These are phyloP conservation scores for Hydrozoanthus tunicans DNA, from an alignment of 64 coral and sea anemone genomes.

Conservation along the genomic window DNA sequence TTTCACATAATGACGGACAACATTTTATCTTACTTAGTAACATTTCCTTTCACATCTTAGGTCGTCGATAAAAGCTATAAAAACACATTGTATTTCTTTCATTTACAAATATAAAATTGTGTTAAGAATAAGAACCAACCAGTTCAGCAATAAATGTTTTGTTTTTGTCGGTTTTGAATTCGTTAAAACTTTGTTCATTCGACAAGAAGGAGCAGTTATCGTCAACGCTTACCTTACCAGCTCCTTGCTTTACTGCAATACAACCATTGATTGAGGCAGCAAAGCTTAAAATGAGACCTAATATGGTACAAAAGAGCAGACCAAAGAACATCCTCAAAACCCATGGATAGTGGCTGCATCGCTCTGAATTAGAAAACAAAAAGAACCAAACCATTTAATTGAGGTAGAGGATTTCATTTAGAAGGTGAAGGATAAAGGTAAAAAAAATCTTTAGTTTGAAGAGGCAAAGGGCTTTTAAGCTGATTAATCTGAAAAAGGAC, in stretches of 20 bases:
- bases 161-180: too few relatives aligned
- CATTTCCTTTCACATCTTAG: too few relatives aligned
- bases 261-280: slow-evolving; percentile 18
- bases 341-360: slow-evolving; percentile 41
- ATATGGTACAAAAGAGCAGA: slow-evolving; percentile 6
- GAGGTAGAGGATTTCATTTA: background rate
- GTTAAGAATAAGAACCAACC: too few relatives aligned
- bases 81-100: too few relatives aligned
- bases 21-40: background rate
- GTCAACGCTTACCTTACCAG: slow-evolving; percentile 12
- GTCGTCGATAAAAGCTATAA: too few relatives aligned
- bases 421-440: background rate
- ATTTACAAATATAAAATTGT: too few relatives aligned
- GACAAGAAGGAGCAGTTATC: too few relatives aligned
- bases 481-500: too few relatives aligned
- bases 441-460: background rate
- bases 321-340: slow-evolving; percentile 31
- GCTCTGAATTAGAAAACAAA: slow-evolving; percentile 20
- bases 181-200: too few relatives aligned
- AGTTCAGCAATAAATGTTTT: too few relatives aligned
- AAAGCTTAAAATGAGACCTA: background rate
- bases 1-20: too few relatives aligned
- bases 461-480: background rate
- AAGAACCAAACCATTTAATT: background rate
- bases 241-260: background rate